Percentiles rank a stretch among this genome's conserved stretches.
These are phyloP conservation scores for Melanostoma scalare DNA, from an alignment of 2,888 invertebrate genomes.

Conservation along the genomic window DNA sequence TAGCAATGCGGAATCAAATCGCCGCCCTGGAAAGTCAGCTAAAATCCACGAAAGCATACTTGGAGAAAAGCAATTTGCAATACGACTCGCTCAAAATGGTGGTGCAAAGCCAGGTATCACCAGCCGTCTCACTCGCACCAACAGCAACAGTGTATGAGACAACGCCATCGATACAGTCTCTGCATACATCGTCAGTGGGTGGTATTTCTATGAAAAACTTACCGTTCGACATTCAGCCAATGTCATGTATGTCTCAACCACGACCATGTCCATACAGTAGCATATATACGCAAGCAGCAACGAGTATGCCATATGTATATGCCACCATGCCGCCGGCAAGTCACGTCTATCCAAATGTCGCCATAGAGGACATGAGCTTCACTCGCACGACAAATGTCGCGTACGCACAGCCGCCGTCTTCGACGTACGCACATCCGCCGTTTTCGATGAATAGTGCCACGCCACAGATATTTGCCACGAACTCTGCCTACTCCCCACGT, in stretches of 20 bases:
- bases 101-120: neutral
- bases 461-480: no score
- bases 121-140: no score
- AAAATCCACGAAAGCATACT: no score
- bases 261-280: neutral
- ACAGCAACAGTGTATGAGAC: no score
- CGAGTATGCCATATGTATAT: slow-evolving; percentile 8
- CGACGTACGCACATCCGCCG: no score
- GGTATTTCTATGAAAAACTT: neutral
- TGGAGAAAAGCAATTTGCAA: no score
- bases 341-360: neutral
- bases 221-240: slow-evolving; percentile 2
- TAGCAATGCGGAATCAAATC: no score
- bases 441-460: no score
- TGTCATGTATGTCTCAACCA: slow-evolving; percentile 10
- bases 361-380: neutral
- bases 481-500: neutral
- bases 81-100: slow-evolving; percentile 2
- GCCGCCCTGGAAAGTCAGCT: no score
- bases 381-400: no score
- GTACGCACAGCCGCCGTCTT: no score
- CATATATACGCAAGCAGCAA: neutral
- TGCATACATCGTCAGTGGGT: neutral
- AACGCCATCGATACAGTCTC: no score
- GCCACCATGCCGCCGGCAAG: slow-evolving; percentile 6